Evolutionary conservation across 1,140 invertebrate species (phyloP).

Genomic region (Phortica variegata): DNA sequence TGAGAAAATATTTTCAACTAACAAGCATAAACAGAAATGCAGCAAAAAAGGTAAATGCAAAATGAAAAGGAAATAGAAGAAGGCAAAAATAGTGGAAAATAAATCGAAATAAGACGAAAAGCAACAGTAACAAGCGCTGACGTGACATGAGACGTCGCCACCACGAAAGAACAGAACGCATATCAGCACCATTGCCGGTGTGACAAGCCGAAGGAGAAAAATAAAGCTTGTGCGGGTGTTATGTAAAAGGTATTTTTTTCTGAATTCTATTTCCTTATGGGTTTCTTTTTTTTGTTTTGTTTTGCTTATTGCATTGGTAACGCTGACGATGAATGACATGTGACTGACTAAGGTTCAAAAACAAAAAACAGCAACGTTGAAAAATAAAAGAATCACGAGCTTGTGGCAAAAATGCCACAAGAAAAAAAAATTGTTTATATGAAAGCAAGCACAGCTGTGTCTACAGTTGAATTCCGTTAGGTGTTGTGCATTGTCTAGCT

Average conservation of each 20-base stretch:
- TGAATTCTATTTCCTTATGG: too few relatives aligned
- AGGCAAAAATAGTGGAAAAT: conserved; percentile 19
- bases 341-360: too few relatives aligned
- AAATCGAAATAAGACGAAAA: conserved; percentile 43
- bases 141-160: conserved; percentile 8
- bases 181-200: conserved; percentile 22
- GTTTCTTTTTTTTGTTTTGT: conserved; percentile 11
- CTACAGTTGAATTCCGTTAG: too few relatives aligned
- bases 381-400: too few relatives aligned
- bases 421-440: too few relatives aligned
- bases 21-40: conserved; percentile 24
- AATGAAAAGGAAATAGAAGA: conserved; percentile 30
- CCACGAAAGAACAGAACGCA: background rate
- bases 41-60: conserved; percentile 13
- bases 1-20: conserved; percentile 53
- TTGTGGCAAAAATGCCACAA: too few relatives aligned
- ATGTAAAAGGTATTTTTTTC: conserved; percentile 1
- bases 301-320: conserved; percentile 36
- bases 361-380: conserved; percentile 18
- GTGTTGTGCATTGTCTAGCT: too few relatives aligned
- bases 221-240: background rate
- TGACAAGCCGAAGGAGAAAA: background rate
- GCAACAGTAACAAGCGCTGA: conserved; percentile 35
- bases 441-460: too few relatives aligned
- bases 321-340: conserved; percentile 45